Percentiles rank a stretch among this genome's conserved stretches.
These are phyloP conservation scores for Patiria miniata DNA, from an alignment of 35 echinoderm and acorn worm genomes.

Conservation along the genomic window DNA sequence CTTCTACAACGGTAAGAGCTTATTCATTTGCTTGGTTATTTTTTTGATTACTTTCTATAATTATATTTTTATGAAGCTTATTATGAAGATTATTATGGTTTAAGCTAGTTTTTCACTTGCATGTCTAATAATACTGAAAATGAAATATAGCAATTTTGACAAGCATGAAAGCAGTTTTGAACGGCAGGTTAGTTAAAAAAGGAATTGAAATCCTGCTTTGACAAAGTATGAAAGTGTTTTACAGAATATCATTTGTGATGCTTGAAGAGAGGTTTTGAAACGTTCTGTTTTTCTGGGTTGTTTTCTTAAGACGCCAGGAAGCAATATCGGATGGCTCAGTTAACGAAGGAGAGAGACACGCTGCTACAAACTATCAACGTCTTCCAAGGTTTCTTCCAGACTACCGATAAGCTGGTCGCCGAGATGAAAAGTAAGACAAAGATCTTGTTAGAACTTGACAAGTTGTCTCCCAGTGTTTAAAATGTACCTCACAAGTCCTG, in stretches of 20 bases:
- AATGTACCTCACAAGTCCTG: too few relatives aligned
- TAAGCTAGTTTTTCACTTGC: too few relatives aligned
- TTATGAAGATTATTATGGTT: not conserved
- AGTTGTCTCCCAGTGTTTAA: too few relatives aligned
- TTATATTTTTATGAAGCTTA: not conserved
- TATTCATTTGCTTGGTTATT: not conserved
- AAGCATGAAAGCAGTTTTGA: too few relatives aligned
- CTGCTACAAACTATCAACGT: conserved; percentile 49
- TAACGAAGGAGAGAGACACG: conserved; percentile 86
- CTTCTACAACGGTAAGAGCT: conserved; percentile 91
- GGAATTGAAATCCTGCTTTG: too few relatives aligned
- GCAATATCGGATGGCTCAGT: conserved; percentile 76
- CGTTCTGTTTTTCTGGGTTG: not conserved
- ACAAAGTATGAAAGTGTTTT: too few relatives aligned
- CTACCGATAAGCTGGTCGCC: conserved; percentile 65
- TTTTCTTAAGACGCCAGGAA: conserved; percentile 89
- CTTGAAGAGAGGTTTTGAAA: too few relatives aligned
- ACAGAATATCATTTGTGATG: too few relatives aligned
- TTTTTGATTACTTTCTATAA: not conserved
- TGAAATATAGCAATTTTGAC: too few relatives aligned
- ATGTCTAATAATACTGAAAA: too few relatives aligned
- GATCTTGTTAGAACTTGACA: too few relatives aligned
- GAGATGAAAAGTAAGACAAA: conserved; percentile 40
- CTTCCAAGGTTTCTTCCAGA: conserved; percentile 81
- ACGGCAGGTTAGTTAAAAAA: too few relatives aligned